Conservation (phyloP, 2,888 invertebrate genomes). For the Euclidia mi region DNA sequence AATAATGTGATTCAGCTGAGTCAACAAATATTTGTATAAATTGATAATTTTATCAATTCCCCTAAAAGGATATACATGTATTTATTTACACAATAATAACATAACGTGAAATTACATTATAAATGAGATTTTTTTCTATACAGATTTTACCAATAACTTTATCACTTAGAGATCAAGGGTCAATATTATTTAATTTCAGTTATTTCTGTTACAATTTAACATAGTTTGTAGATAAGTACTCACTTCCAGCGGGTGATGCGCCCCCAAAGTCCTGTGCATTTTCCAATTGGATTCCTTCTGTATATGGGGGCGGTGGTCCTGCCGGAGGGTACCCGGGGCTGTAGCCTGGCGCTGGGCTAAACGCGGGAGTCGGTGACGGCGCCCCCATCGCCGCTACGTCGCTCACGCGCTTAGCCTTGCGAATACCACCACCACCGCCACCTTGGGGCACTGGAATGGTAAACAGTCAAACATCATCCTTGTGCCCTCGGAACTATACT, state of each 20-base stretch:
- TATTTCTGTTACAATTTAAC: too few species aligned
- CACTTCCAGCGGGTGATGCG: conserved; percentile 66
- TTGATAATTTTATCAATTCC: too few species aligned
- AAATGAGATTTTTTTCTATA: too few species aligned
- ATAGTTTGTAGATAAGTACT: too few species aligned
- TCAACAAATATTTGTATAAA: too few species aligned
- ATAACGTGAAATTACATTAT: too few species aligned
- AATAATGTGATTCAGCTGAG: too few species aligned
- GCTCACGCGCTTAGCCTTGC: conserved; percentile 92
- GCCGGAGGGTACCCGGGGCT: conserved; percentile 68
- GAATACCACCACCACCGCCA: conserved; percentile 79
- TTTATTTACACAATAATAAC: too few species aligned
- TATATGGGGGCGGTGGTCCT: conserved; percentile 75
- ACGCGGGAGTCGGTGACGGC: conserved; percentile 79
- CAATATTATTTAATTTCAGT: too few species aligned
- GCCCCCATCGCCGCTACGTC: conserved; percentile 93
- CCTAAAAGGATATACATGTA: too few species aligned
- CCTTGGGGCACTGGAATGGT: conserved; percentile 71
- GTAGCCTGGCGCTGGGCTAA: conserved; percentile 67
- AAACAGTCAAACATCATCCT: neutral
- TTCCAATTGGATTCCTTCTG: conserved; percentile 82
- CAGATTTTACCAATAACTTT: too few species aligned
- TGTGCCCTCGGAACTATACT: neutral
- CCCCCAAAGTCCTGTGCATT: conserved; percentile 71
- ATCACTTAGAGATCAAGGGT: too few species aligned